These are phyloP conservation scores for Phaonia tiefii DNA, from an alignment of 2,888 invertebrate genomes.

Conservation along the genomic window DNA sequence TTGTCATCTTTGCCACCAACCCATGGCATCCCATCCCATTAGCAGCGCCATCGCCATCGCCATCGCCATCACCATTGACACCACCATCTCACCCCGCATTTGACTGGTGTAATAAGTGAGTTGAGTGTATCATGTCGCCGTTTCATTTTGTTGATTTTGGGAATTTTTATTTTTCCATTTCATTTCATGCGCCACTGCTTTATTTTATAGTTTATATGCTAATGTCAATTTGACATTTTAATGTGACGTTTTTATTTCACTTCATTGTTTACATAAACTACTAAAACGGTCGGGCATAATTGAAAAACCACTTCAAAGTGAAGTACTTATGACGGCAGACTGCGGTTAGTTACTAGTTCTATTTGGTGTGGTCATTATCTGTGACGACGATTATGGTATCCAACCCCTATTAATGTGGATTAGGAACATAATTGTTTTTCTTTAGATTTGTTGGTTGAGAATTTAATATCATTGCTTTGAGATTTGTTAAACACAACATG, in stretches of 20 bases:
- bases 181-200: conserved; percentile 66
- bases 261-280: conserved; percentile 66
- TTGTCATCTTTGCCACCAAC: conserved; percentile 14
- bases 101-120: background rate
- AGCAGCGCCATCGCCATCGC: conserved; percentile 31
- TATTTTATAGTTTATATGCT: conserved; percentile 68
- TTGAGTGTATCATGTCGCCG: conserved; percentile 10
- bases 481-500: no score
- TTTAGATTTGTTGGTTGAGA: no score
- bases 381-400: no score
- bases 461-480: no score
- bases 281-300: conserved; percentile 63
- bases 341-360: background rate
- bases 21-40: no score
- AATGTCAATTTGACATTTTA: conserved; percentile 67
- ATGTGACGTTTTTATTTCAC: conserved; percentile 68
- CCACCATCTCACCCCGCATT: conserved; percentile 12
- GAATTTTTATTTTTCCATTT: conserved; percentile 18
- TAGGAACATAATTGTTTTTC: no score
- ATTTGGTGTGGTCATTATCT: background rate
- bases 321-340: conserved; percentile 8
- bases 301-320: conserved; percentile 58
- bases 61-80: conserved; percentile 18
- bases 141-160: conserved; percentile 14
- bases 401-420: no score